phyloP scores from a whole-genome alignment of 2,888 invertebrate genomes.

The Elysia crispata region DNA sequence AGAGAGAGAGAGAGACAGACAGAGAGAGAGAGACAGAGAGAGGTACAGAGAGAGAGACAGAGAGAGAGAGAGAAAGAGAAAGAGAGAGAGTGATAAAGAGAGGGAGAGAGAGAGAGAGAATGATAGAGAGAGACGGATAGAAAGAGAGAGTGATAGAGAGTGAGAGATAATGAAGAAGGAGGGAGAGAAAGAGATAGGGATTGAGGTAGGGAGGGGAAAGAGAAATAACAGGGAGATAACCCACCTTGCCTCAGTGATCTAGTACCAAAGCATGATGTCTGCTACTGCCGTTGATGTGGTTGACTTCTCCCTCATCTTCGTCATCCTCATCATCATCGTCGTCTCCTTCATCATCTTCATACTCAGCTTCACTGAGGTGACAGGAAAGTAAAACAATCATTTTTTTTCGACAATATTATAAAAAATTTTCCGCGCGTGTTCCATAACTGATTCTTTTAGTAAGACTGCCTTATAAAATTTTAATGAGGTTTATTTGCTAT shows the following conservation, averaged over 20 bases:
- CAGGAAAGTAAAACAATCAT: too few relatives aligned
- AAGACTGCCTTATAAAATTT: too few relatives aligned
- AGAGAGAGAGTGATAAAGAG: too few relatives aligned
- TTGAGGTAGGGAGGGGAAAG: not conserved
- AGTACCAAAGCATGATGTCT: not conserved
- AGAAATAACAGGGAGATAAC: not conserved
- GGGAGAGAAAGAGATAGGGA: not conserved
- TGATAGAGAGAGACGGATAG: constrained; percentile 29
- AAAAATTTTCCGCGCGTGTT: too few relatives aligned
- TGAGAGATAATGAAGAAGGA: too few relatives aligned
- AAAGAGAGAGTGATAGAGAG: not conserved
- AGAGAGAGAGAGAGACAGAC: not conserved
- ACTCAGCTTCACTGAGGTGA: not conserved
- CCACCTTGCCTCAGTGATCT: not conserved
- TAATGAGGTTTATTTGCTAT: too few relatives aligned
- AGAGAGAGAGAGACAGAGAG: too few relatives aligned
- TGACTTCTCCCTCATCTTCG: not conserved
- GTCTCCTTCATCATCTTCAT: not conserved
- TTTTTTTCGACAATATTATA: too few relatives aligned
- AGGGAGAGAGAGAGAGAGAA: constrained; percentile 11
- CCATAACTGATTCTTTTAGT: too few relatives aligned
- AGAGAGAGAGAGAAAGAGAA: not conserved
- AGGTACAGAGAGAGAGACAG: too few relatives aligned
- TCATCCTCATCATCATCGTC: not conserved
- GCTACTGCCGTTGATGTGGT: not conserved